Conservation (phyloP, 1,140 invertebrate genomes). For the Condylostylus longicornis region DNA sequence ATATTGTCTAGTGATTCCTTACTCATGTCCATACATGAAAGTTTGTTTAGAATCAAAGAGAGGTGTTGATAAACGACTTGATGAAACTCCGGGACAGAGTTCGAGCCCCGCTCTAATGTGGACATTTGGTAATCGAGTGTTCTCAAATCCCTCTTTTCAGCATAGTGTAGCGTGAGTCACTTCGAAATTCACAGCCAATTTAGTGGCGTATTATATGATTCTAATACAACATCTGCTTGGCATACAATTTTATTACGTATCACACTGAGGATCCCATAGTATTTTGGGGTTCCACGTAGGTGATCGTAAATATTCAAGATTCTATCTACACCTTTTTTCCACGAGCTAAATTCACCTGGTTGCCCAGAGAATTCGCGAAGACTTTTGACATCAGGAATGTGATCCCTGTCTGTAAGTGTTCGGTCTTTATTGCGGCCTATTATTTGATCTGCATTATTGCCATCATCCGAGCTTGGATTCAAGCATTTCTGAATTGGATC, state of each 20-base stretch:
- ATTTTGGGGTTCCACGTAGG: neutral
- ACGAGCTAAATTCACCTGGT: slow-evolving; percentile 5
- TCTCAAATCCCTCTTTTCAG: slow-evolving; percentile 3
- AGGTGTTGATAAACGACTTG: too few relatives aligned
- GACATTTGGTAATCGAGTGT: slow-evolving; percentile 5
- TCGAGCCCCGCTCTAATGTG: too few relatives aligned
- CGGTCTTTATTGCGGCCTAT: too few relatives aligned
- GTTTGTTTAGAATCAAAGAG: slow-evolving; percentile 1
- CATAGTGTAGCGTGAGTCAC: slow-evolving; percentile 1
- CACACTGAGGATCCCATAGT: slow-evolving; percentile 3
- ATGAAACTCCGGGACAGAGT: too few relatives aligned
- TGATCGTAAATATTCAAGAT: slow-evolving; percentile 2
- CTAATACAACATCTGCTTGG: slow-evolving; percentile 2
- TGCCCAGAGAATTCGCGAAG: slow-evolving; percentile 1
- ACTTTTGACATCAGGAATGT: slow-evolving; percentile 3
- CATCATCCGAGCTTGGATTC: too few relatives aligned
- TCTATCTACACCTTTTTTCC: slow-evolving; percentile 5
- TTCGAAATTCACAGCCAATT: neutral
- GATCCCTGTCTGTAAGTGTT: slow-evolving; percentile 2
- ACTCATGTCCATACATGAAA: neutral
- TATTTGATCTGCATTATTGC: too few relatives aligned
- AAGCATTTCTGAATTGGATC: too few relatives aligned
- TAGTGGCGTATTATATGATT: neutral
- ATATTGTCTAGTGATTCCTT: too few relatives aligned
- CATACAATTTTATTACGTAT: slow-evolving; percentile 1